Conservation (phyloP, 2,888 invertebrate species). For the Drosophila macrothrix region DNA sequence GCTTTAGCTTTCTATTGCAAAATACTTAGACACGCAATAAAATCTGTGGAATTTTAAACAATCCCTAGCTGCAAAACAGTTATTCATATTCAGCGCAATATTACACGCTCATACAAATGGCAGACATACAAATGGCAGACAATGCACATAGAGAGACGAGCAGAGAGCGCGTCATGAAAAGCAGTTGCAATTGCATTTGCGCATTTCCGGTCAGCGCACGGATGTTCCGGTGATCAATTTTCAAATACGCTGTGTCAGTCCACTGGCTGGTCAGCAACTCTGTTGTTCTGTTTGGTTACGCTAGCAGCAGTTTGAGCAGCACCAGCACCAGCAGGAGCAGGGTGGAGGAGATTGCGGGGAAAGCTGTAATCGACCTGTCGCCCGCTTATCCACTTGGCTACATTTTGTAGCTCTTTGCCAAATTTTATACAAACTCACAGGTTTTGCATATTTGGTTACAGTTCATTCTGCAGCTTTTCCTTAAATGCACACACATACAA, state of each 20-base stretch:
- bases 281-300: constrained; percentile 33
- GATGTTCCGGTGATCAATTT: constrained; percentile 80
- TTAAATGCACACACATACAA: constrained; percentile 22
- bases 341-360: not conserved
- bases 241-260: constrained; percentile 77
- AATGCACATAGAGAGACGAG: constrained; percentile 13
- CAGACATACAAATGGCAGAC: constrained; percentile 6
- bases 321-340: not conserved
- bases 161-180: constrained; percentile 20
- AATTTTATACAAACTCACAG: constrained; percentile 71
- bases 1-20: not conserved
- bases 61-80: constrained; percentile 51
- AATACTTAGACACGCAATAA: not conserved
- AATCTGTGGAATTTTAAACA: constrained; percentile 20
- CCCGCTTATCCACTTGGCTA: constrained; percentile 49
- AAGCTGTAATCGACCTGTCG: constrained; percentile 59
- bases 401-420: constrained; percentile 50
- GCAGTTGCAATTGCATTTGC: constrained; percentile 73
- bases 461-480: constrained; percentile 19
- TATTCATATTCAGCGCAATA: constrained; percentile 44
- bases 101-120: constrained; percentile 7
- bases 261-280: constrained; percentile 44
- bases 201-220: constrained; percentile 79
- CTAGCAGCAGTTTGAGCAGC: constrained; percentile 1
- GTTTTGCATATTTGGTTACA: constrained; percentile 71